Percentiles rank a stretch among this genome's conserved stretches.
Conservation (phyloP, 2,113 vertebrate genomes). For the Dascyllus trimaculatus region DNA sequence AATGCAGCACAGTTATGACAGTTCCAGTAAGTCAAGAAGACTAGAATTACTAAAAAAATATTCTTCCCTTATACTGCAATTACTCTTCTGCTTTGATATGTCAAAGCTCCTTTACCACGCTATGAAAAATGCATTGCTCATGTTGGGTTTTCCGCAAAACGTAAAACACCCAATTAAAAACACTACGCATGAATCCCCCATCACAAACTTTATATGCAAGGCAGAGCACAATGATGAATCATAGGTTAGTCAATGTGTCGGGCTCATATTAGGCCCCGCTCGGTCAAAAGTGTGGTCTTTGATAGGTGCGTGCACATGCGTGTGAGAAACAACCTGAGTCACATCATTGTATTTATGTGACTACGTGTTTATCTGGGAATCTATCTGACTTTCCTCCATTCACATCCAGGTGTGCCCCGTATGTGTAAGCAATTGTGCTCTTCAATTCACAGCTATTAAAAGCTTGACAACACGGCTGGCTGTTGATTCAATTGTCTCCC, state of each 20-base stretch:
- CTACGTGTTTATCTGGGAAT: slow-evolving; percentile 20
- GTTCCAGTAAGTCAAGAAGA: slow-evolving; percentile 15
- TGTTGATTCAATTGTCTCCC: slow-evolving; percentile 58
- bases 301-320: slow-evolving; percentile 1
- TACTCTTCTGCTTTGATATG: slow-evolving; percentile 13
- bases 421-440: slow-evolving; percentile 11
- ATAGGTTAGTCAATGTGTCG: slow-evolving; percentile 65
- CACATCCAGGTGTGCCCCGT: slow-evolving; percentile 38
- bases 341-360: slow-evolving; percentile 20
- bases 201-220: slow-evolving; percentile 42
- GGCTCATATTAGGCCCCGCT: slow-evolving; percentile 22
- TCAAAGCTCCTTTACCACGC: slow-evolving; percentile 10
- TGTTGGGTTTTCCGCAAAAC: slow-evolving; percentile 42
- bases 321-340: slow-evolving; percentile 17
- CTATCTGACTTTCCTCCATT: slow-evolving; percentile 36
- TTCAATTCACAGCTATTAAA: slow-evolving; percentile 51
- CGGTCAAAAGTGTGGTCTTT: slow-evolving; percentile 12
- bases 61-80: slow-evolving; percentile 5
- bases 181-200: slow-evolving; percentile 57
- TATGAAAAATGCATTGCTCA: slow-evolving; percentile 45
- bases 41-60: slow-evolving; percentile 15
- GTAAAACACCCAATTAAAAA: slow-evolving; percentile 67
- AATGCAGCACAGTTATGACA: not conserved
- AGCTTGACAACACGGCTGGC: slow-evolving; percentile 54
- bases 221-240: slow-evolving; percentile 59